Evolutionary conservation across 2,888 invertebrate species (phyloP).

Genomic region (Reticulitermes lucifugus): DNA sequence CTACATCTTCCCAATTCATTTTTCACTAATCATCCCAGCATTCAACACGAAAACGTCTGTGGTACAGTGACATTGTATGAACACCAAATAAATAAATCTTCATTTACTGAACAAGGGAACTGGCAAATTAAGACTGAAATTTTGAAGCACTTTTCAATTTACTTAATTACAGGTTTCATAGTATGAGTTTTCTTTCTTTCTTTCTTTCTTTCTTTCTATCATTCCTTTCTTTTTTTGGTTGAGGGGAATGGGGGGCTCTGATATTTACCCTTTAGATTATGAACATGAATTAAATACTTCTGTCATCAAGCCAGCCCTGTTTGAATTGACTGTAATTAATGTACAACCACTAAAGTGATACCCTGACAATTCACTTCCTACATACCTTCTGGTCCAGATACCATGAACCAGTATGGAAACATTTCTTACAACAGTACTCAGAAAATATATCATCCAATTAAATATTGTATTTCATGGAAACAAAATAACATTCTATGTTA

Average conservation of each 20-base stretch:
- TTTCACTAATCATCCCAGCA: too few relatives aligned
- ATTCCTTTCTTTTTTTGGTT: neutral
- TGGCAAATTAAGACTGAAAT: neutral
- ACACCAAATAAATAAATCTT: too few relatives aligned
- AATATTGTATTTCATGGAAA: neutral
- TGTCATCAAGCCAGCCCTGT: neutral
- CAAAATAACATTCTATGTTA: neutral
- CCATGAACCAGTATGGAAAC: neutral
- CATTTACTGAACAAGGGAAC: too few relatives aligned
- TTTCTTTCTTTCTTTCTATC: too few relatives aligned
- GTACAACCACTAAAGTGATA: neutral
- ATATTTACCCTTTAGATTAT: neutral
- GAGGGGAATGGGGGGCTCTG: neutral
- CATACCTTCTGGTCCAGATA: neutral
- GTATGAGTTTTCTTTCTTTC: too few relatives aligned
- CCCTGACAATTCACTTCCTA: neutral
- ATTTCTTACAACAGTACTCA: neutral
- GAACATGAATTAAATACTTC: neutral
- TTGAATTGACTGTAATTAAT: neutral
- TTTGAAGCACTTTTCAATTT: neutral
- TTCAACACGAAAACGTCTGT: too few relatives aligned
- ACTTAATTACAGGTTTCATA: neutral
- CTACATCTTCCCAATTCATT: too few relatives aligned
- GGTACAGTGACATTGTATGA: too few relatives aligned
- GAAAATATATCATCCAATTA: conserved; percentile 2